Evolutionary conservation across 2,797 vertebrate species (phyloP).

Genomic region (Eulemur mongoz): DNA sequence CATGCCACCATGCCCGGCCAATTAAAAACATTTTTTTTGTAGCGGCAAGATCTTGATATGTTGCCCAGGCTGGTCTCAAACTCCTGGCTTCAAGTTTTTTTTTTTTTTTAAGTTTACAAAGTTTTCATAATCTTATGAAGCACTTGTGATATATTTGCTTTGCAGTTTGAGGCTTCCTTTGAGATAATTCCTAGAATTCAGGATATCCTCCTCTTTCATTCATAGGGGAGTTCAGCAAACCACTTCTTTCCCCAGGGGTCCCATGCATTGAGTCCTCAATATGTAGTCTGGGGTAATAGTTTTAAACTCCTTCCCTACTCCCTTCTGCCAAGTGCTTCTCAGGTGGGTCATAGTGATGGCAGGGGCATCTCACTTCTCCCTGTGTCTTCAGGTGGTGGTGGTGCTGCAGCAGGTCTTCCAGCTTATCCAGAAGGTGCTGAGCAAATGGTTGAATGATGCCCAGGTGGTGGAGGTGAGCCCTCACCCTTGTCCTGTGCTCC

Average conservation of each 20-base stretch:
- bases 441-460: constrained; percentile 98
- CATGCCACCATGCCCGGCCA: background rate
- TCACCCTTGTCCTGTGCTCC: background rate
- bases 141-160: constrained; percentile 14
- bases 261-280: background rate
- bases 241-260: background rate
- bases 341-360: background rate
- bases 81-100: background rate
- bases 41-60: background rate
- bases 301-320: background rate
- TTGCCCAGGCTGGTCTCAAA: background rate
- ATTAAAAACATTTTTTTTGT: background rate
- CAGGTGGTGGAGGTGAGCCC: constrained; percentile 97
- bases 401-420: constrained; percentile 99
- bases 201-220: background rate
- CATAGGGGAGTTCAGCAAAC: background rate
- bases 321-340: background rate
- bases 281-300: background rate
- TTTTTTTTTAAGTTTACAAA: background rate
- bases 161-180: constrained; percentile 45
- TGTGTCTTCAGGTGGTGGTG: constrained; percentile 93
- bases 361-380: constrained; percentile 13
- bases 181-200: constrained; percentile 19
- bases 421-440: constrained; percentile 98
- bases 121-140: constrained; percentile 15